Evolutionary conservation across 2,113 vertebrate species (phyloP).

Genomic region (Microtus richardsoni): DNA sequence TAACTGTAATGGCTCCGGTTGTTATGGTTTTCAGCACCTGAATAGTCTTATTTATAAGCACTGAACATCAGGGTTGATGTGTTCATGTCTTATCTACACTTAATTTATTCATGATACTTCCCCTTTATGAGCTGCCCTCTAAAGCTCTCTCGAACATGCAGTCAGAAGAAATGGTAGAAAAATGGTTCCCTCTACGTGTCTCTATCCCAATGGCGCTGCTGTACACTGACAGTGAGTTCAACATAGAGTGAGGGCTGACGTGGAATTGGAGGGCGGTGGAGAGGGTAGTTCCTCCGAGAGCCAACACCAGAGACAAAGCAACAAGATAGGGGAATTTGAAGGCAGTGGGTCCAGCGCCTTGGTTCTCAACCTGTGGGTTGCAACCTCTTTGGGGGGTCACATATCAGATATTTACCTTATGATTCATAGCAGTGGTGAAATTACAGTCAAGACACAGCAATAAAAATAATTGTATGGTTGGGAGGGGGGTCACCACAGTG

Average conservation of each 20-base stretch:
- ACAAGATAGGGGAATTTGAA: background rate
- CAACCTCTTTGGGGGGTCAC: no score
- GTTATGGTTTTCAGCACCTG: background rate
- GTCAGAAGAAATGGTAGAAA: background rate
- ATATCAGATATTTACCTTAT: background rate
- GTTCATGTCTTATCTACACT: background rate
- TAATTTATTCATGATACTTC: background rate
- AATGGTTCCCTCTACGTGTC: background rate
- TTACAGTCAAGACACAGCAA: background rate
- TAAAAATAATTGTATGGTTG: background rate
- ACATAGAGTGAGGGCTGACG: background rate
- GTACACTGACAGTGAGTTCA: background rate
- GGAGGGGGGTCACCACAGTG: background rate
- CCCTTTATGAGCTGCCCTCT: background rate
- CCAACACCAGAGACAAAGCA: background rate
- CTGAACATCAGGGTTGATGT: background rate
- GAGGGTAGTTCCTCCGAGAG: background rate
- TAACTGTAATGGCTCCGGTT: background rate
- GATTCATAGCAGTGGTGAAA: background rate
- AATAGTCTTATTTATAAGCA: constrained; percentile 7
- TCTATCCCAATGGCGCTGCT: background rate
- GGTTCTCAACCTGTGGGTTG: background rate
- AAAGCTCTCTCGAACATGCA: background rate
- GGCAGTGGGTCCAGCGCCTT: no score
- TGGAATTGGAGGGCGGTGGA: background rate